phyloP scores from a whole-genome alignment of 2,888 invertebrate genomes.

The Lypha dubia region DNA sequence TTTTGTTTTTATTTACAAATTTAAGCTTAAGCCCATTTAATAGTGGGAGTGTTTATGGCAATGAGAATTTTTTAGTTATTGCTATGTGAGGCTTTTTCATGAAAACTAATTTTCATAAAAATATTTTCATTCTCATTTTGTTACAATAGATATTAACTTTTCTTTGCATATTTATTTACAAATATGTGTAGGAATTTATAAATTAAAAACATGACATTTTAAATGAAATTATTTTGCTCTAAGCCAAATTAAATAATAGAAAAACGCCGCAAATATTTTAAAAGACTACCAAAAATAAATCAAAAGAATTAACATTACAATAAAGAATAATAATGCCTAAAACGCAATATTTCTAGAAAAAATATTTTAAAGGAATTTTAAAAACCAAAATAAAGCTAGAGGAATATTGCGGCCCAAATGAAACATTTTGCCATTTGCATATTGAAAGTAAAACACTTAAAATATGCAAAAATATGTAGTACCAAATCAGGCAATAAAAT shows the following conservation, averaged over 20 bases:
- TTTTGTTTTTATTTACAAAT: conserved; percentile 25
- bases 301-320: too few relatives aligned
- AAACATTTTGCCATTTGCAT: too few relatives aligned
- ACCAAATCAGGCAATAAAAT: too few relatives aligned
- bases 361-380: neutral
- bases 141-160: conserved; percentile 10
- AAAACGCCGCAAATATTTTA: conserved; percentile 32
- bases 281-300: neutral
- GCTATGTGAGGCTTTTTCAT: neutral
- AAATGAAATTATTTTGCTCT: conserved; percentile 15
- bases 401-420: too few relatives aligned
- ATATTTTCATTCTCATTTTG: conserved; percentile 10
- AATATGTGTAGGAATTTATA: neutral
- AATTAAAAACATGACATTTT: neutral
- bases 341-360: neutral
- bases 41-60: conserved; percentile 53
- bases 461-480: too few relatives aligned
- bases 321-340: conserved; percentile 15
- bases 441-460: too few relatives aligned
- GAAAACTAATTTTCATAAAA: neutral
- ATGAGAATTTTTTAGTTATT: conserved; percentile 42
- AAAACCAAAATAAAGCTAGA: too few relatives aligned
- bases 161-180: neutral
- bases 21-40: conserved; percentile 63
- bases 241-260: conserved; percentile 44